Base-by-base conservation (phyloP, 2,113 vertebrate genomes). In the Cranoglanis bouderius region DNA sequence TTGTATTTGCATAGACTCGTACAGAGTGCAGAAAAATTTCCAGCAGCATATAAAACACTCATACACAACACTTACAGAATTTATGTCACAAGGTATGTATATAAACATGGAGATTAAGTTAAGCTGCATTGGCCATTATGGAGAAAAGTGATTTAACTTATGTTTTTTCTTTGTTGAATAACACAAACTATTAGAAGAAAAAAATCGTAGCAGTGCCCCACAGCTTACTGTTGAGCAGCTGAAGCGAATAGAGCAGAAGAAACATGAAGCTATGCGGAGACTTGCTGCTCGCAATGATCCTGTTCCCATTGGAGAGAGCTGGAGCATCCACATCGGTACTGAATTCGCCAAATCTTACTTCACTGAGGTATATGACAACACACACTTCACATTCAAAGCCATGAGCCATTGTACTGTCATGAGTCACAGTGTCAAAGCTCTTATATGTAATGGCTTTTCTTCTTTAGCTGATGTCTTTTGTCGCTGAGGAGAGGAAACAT, bases 261-360 rank as follows among this genome's bases (percentile, higher is more conserved):
- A 96, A 85, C 95, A 93, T 32, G 94, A 93, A 2, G 97, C 97
- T 0, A 89, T 93, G 88, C 89, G 94, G 83, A 92, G 94, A 3
- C 94, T 97, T 70, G 95, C 94, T 0, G 91, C 95, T 29, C 95
- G 96, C 26, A 94, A 94, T 13, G 94, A 93, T 2, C 95, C 95
- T 0, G 88, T 88, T 29, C 96, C 95, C 3, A 91, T 97, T 1
- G 97, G 95, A 1, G 95, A 95, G 21, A 96, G 95, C 88, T 97
- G 96, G 97, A 92, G 90, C 86, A 75, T 86, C 84, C 92, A 92
- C 6, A 94, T 97, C 43, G 84, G 91, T 3, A 91, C 12, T 0
- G 97, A 97, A 93, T 97, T 97, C 88, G 84, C 92, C 10, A 97
- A 97, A 2, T 95, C 96, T 0, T 97, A 97, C 29, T 97, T 97